Conservation (phyloP, 2,888 invertebrate species). For the Tetragnatha montana region DNA sequence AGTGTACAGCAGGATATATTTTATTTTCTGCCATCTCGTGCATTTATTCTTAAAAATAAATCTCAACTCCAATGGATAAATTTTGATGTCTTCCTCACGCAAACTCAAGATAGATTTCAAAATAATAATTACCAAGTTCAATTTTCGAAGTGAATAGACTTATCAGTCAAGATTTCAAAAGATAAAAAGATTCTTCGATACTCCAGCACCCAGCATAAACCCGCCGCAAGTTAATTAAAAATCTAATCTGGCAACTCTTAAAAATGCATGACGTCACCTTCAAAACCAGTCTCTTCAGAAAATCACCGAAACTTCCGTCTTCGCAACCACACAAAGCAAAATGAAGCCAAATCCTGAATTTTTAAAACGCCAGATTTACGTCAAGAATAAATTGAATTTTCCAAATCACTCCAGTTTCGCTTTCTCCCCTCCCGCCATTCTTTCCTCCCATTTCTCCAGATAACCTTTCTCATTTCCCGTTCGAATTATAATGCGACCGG, state of each 20-base stretch:
- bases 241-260: neutral
- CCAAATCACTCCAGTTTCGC: constrained; percentile 34
- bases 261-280: neutral
- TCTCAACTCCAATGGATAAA: too few relatives aligned
- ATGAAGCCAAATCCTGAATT: constrained; percentile 13
- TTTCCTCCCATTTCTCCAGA: constrained; percentile 22
- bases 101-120: too few relatives aligned
- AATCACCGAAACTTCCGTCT: neutral
- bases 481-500: constrained; percentile 59
- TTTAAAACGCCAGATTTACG: constrained; percentile 24
- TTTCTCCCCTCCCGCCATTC: constrained; percentile 27
- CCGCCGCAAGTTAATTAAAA: neutral
- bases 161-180: too few relatives aligned
- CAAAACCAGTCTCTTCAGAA: neutral
- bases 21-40: too few relatives aligned
- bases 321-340: neutral
- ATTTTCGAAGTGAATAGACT: too few relatives aligned
- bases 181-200: too few relatives aligned
- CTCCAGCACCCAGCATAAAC: neutral
- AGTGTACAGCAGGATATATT: too few relatives aligned
- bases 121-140: too few relatives aligned
- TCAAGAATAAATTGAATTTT: constrained; percentile 65
- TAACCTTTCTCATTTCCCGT: constrained; percentile 57
- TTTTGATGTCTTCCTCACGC: too few relatives aligned
- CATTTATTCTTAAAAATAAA: too few relatives aligned